Evolutionary conservation across 2,113 vertebrate species (phyloP).

Genomic region (Syngnathus scovelli): DNA sequence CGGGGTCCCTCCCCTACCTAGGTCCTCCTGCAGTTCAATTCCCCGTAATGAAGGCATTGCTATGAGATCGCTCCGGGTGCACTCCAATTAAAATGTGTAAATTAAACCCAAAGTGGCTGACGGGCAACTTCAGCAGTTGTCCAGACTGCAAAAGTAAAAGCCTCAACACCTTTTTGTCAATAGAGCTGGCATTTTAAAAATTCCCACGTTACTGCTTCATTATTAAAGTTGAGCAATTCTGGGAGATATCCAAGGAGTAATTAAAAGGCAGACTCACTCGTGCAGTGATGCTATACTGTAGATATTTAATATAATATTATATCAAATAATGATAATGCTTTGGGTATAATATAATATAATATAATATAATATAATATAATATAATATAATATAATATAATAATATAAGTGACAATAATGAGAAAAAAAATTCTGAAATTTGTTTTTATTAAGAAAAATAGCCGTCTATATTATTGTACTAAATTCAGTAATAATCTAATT

Average conservation of each 20-base stretch:
- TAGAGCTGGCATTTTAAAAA: neutral
- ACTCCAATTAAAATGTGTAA: constrained; percentile 73
- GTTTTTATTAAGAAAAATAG: too few species aligned
- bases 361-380: too few species aligned
- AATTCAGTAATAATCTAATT: too few species aligned
- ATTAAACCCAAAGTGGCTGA: constrained; percentile 56
- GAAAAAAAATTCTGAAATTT: too few species aligned
- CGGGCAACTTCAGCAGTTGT: constrained; percentile 40
- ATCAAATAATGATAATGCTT: too few species aligned
- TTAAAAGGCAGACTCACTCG: neutral
- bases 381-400: too few species aligned
- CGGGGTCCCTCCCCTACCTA: constrained; percentile 40
- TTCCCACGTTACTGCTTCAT: neutral
- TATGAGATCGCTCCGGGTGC: constrained; percentile 40
- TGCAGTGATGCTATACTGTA: neutral
- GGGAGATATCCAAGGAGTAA: neutral
- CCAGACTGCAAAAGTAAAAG: constrained; percentile 17
- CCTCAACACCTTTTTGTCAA: constrained; percentile 3
- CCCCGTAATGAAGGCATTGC: constrained; percentile 66
- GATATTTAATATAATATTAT: too few species aligned
- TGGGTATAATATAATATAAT: too few species aligned
- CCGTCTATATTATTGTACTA: too few species aligned
- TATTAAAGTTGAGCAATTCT: neutral
- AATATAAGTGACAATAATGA: too few species aligned
- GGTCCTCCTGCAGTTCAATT: constrained; percentile 23